Conservation (phyloP, 2,113 vertebrate species). For the Python bivittatus region DNA sequence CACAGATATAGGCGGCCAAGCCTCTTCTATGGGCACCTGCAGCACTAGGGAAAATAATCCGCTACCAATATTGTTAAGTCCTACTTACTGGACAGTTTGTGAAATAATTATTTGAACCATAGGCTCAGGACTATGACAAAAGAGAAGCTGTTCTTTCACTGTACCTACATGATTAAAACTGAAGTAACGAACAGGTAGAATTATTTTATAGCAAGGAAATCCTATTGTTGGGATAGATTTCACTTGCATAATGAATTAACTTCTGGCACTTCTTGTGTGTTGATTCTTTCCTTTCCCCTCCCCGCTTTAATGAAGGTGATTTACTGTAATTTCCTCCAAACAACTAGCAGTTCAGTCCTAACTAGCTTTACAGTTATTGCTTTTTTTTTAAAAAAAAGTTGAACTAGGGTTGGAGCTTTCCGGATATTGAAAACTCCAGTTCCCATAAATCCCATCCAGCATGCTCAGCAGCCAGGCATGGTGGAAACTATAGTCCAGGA, state of each 20-base stretch:
- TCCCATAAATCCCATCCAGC: background rate
- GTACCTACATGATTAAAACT: constrained; percentile 18
- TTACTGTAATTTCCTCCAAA: constrained; percentile 3
- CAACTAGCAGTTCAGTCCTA: background rate
- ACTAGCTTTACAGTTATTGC: background rate
- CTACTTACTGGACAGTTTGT: background rate
- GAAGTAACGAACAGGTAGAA: background rate
- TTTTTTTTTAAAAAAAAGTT: background rate
- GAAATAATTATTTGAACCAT: background rate
- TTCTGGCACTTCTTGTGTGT: background rate
- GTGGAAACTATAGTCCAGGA: background rate
- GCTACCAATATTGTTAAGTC: background rate
- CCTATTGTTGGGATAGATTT: background rate
- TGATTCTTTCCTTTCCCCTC: background rate
- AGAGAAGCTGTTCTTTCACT: background rate
- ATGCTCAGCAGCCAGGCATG: background rate
- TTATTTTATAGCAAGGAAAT: constrained; percentile 15
- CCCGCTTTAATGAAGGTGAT: background rate
- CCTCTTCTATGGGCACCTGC: background rate
- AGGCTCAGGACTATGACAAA: background rate
- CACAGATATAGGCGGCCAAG: background rate
- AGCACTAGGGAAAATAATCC: background rate
- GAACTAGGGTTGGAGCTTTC: background rate
- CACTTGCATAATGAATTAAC: background rate
- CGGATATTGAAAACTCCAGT: background rate